Evolutionary conservation across 2,888 invertebrate genomes (phyloP), one percentile per base, ranked within the genome.

Genomic region (Synergus laeviventris): DNA sequence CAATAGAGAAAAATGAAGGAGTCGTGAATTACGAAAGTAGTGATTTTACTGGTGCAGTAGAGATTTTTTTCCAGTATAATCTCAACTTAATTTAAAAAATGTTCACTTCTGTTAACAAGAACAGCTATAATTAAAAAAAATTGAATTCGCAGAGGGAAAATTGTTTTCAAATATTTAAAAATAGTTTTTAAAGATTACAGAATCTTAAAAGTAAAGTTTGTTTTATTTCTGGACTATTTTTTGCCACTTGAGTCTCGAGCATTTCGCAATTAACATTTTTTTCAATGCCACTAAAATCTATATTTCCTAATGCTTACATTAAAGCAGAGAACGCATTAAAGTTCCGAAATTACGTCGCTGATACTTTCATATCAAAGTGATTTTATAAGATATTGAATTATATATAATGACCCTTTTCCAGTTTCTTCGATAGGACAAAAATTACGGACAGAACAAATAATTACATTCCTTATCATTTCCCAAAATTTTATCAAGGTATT

Each of bases 251-350:
- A 39, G 8, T 64, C 18, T 64, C 7, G 21, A 64, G 39, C 18
- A 18, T 64, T 62, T 64, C 39, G 21, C 14, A 9, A 64, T 64
- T 64, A 39, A 21, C 38, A 64, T 64, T 39, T 39, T 39, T 39
- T 39, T 21, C 21, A 39, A 39, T 18, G 12, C 2, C 14, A 18
- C 21, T 42, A 61, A 38, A 21, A 38, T 42, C 5, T 42, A 4
- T 4, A 64, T 18, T 64, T 24, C 14, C 42, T 21, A 64, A 24
- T 42, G 42, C 14, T 12, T 18, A 21, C 21, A 42, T 64, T 42
- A 42, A 64, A 64, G 64, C 64, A 18, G 39, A n/a, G 18, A 62
- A 38, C 8, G 38, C 62, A 64, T 39, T 64, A 21, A 64, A 64
- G 62, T n/a, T 12, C 60, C 16, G 31, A 60, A 64, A 64, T 42